Base-by-base conservation (phyloP, 2,888 invertebrate species). In the Cephus rjabovi region DNA sequence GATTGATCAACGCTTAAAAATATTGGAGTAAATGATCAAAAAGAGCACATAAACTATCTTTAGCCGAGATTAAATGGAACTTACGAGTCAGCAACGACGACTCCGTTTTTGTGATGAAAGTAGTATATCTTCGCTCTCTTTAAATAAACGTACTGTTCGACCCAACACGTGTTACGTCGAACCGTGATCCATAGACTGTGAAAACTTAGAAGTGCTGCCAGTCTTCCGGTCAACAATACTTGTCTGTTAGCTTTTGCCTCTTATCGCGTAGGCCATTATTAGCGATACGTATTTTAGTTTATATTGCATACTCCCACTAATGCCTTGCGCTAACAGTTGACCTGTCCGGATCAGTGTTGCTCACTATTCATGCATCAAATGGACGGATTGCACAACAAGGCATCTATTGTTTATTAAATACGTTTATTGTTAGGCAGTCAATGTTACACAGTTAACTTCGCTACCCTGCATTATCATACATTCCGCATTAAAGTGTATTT, bases 161-260 rank as follows among this genome's bases (percentile, higher is more conserved):
- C 78, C 83, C 84, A 88, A 89, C 89, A 89, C 89, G 89, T 89
- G 89, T 89, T 88, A 88, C 87, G 87, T 88, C 83, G 86, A 84
- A 84, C 79, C 77, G 35, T 31, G 31, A 79, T 70, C 70, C 70
- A 70, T 33, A 33, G 33, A 70, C 70, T 33, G 23, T 33, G 70
- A 31, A 30, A 70, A 70, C 30, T 70, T 70, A 70, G 70, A 70
- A 15, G 40, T 40, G 40, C 40, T 40, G 6, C 40, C 40, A 40
- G 40, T 40, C 40, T 40, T 40, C 40, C 40, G 40, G 40, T 40
- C 4, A 40, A 40, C 40, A 15, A 40, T 40, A 40, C 15, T 37
- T 37, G 37, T 4, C 15, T 15, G 40, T 40, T 40, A 15, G 40
- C 40, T 40, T 15, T 40, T 40, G 40, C 40, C 15, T 40, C 40